Percentiles rank a stretch among this genome's conserved stretches.
These are phyloP conservation scores for Drosophila macrospina DNA, from an alignment of 2,888 invertebrate genomes.

Conservation along the genomic window DNA sequence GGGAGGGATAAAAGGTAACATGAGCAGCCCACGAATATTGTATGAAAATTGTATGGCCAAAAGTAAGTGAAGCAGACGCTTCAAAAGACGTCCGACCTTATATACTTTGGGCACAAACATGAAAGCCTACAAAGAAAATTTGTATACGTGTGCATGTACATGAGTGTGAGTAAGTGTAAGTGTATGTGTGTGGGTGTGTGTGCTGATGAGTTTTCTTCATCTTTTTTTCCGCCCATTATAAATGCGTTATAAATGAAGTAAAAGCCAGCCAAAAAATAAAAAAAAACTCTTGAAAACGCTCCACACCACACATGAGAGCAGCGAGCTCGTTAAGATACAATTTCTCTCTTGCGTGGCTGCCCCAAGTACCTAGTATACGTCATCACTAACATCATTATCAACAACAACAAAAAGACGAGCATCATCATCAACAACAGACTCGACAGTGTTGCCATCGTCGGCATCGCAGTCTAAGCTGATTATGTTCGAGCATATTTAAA, in stretches of 20 bases:
- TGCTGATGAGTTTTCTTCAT: conserved; percentile 72
- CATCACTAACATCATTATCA: conserved; percentile 16
- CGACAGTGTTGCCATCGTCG: conserved; percentile 42
- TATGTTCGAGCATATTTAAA: conserved; percentile 82
- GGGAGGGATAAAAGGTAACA: conserved; percentile 49
- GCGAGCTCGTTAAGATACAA: conserved; percentile 76
- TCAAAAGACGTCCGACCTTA: conserved; percentile 65
- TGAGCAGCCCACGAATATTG: conserved; percentile 68
- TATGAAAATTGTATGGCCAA: conserved; percentile 75
- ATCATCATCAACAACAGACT: conserved; percentile 13
- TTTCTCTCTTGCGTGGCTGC: conserved; percentile 79
- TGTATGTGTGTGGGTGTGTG: conserved; percentile 31
- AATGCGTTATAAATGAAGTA: conserved; percentile 81
- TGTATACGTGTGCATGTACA: conserved; percentile 79
- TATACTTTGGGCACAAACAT: conserved; percentile 57
- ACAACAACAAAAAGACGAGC: background rate
- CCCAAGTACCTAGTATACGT: conserved; percentile 27
- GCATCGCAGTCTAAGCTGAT: conserved; percentile 71
- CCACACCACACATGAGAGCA: conserved; percentile 61
- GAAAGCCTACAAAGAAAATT: conserved; percentile 78
- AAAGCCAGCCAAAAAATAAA: conserved; percentile 71
- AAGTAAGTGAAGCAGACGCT: conserved; percentile 74
- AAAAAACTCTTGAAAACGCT: conserved; percentile 53
- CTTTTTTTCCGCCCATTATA: conserved; percentile 70
- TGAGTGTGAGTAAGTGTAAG: conserved; percentile 58